phyloP scores from a whole-genome alignment of 2,113 vertebrate species.

The Peromyscus leucopus region DNA sequence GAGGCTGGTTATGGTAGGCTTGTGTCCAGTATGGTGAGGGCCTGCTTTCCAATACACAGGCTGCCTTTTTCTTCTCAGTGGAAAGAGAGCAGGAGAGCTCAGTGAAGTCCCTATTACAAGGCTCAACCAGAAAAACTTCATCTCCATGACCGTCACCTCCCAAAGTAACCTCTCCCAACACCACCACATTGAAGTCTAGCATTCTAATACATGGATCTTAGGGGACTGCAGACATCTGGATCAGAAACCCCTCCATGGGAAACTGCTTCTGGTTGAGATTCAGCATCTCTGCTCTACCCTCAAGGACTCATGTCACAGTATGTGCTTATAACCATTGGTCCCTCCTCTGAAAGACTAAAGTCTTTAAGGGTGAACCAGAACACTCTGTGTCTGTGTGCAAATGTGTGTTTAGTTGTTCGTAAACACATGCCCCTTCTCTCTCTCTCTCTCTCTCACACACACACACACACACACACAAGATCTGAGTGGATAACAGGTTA shows the following conservation, averaged over 20 bases:
- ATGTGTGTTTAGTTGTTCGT: neutral
- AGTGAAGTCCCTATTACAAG: neutral
- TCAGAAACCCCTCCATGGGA: too few species aligned
- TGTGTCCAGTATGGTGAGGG: neutral
- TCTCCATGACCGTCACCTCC: neutral
- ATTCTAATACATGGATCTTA: neutral
- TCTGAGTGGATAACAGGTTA: neutral
- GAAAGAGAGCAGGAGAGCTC: neutral
- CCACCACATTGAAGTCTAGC: neutral
- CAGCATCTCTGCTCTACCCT: neutral
- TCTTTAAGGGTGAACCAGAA: neutral
- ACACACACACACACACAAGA: too few species aligned
- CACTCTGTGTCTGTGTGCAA: neutral
- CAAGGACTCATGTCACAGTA: neutral
- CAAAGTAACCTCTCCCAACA: neutral
- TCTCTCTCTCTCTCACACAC: too few species aligned
- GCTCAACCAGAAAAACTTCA: neutral
- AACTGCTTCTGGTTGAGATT: neutral
- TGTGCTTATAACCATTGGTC: neutral
- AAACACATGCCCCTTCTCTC: too few species aligned
- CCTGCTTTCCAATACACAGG: neutral
- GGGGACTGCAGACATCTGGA: too few species aligned
- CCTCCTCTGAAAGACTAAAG: neutral
- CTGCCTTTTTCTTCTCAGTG: neutral
- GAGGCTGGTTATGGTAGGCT: neutral